Percentiles rank a stretch among this genome's conserved stretches.
These are phyloP conservation scores for Fulica atra DNA, from an alignment of 2,113 vertebrate species.

Conservation along the genomic window DNA sequence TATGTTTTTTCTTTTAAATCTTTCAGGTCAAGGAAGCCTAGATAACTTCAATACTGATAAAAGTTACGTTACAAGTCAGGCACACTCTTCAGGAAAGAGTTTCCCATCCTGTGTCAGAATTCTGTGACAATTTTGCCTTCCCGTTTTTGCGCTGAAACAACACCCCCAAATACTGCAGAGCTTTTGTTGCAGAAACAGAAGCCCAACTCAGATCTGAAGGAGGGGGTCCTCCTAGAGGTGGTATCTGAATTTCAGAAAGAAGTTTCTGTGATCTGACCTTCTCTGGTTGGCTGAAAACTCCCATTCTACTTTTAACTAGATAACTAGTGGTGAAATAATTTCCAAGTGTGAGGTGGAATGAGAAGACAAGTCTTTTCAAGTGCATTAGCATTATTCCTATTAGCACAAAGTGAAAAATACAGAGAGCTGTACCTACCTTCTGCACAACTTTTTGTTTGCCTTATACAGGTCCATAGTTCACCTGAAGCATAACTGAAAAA, in stretches of 20 bases:
- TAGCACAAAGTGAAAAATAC: not conserved
- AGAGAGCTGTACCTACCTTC: not conserved
- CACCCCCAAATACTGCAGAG: not conserved
- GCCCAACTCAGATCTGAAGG: not conserved
- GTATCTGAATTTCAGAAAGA: not conserved
- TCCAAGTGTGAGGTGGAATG: not conserved
- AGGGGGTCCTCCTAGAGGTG: not conserved
- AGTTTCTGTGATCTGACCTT: not conserved
- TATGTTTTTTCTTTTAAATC: not conserved
- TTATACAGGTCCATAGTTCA: not conserved
- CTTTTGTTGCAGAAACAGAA: not conserved
- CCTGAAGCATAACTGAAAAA: not conserved
- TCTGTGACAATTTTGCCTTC: not conserved
- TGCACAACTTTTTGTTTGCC: not conserved
- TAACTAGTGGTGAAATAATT: not conserved
- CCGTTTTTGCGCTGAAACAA: not conserved
- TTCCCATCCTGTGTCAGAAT: not conserved
- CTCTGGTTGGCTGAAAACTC: not conserved
- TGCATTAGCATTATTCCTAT: not conserved
- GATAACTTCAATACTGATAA: not conserved
- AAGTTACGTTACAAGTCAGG: not conserved
- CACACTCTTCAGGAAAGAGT: not conserved
- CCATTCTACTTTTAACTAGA: not conserved
- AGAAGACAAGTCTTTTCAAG: not conserved
- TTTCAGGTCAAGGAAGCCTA: not conserved